phyloP scores from a whole-genome alignment of 2,888 invertebrate species.

The Tachina fera region DNA sequence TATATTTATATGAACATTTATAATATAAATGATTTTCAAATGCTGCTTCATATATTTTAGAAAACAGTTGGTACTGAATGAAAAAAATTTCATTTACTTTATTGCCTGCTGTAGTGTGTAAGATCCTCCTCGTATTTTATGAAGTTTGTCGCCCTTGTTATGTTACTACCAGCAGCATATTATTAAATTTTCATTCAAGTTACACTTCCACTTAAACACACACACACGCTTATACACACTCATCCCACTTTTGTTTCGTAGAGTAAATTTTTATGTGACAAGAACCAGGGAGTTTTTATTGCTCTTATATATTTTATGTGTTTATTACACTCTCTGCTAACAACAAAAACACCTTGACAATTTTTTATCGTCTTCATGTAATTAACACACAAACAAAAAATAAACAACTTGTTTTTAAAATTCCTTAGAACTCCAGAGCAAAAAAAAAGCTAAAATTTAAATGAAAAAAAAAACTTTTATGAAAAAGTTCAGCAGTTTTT shows the following conservation, averaged over 20 bases:
- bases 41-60: not conserved
- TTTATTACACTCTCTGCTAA: not conserved
- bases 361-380: constrained; percentile 55
- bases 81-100: too few species aligned
- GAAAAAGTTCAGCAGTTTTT: too few species aligned
- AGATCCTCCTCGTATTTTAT: not conserved
- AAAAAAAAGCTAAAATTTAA: too few species aligned
- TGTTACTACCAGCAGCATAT: constrained; percentile 8
- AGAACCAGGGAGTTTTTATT: constrained; percentile 3
- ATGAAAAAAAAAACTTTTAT: too few species aligned
- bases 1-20: too few species aligned
- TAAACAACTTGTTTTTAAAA: not conserved
- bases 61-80: too few species aligned
- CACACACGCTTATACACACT: too few species aligned
- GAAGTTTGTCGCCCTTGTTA: not conserved
- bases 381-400: constrained; percentile 34
- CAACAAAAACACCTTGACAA: constrained; percentile 44
- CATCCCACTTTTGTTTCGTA: not conserved
- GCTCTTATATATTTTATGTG: not conserved
- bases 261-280: too few species aligned
- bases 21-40: not conserved
- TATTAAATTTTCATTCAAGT: constrained; percentile 31
- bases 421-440: too few species aligned
- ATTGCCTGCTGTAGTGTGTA: not conserved
- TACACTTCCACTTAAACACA: not conserved